phyloP scores from a whole-genome alignment of 2,113 vertebrate genomes.

The Gadus macrocephalus region DNA sequence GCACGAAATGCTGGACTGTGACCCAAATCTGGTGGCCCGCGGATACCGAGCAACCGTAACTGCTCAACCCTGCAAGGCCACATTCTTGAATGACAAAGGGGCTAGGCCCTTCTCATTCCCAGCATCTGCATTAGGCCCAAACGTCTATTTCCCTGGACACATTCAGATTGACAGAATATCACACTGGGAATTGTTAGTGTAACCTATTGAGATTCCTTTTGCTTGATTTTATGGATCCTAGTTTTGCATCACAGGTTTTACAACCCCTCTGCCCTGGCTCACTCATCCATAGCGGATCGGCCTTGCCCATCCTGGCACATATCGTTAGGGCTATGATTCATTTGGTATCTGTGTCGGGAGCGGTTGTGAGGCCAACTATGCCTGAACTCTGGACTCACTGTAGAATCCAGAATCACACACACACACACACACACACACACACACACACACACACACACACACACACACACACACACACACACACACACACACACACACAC shows the following conservation, averaged over 20 bases:
- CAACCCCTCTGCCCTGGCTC: neutral
- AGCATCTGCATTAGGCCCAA: no score
- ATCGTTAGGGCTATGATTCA: neutral
- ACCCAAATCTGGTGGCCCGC: no score
- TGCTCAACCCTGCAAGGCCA: no score
- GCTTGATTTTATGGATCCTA: neutral
- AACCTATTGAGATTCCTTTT: neutral
- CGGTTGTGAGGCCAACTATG: neutral
- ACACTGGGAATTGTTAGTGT: no score
- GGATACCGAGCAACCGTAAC: no score
- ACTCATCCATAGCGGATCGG: neutral
- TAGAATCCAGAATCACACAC: neutral
- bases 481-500: neutral
- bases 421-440: neutral
- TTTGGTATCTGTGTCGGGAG: neutral
- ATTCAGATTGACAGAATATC: no score
- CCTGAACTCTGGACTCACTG: neutral
- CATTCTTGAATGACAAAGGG: no score
- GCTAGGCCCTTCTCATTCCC: no score
- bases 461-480: neutral
- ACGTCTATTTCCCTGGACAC: no score
- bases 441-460: no score
- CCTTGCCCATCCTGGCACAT: neutral
- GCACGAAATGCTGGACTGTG: no score
- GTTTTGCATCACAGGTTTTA: neutral